Base-by-base conservation (phyloP, 2,888 invertebrate species). In the Drosophila aldrichi region DNA sequence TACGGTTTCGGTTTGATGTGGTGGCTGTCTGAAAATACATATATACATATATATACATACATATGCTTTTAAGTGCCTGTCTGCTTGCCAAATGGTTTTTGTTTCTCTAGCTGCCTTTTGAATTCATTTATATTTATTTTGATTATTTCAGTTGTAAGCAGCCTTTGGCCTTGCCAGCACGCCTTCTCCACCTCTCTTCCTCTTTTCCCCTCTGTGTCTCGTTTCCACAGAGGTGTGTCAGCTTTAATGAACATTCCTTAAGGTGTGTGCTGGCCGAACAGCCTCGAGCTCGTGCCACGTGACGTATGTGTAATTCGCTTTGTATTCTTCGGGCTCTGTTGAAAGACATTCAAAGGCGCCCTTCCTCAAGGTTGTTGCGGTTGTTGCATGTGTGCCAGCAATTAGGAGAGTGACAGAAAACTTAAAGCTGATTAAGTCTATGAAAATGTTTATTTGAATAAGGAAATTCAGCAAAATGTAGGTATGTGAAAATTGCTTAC, bases 1-100 rank as follows among this genome's bases (percentile, higher is more conserved):
- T 44, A 22, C 16, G 68, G 69, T 55, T 52, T 58, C 43, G 40
- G 32, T 66, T 82, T 82, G 84, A 83, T 82, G 81, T 86, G 81
- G 81, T 86, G 78, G 87, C 61, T 69, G 51, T 57, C 74, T 83
- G 63, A 61, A 85, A 70, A 85, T 73, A 69, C 20, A 58, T 20
- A 29, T 8, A 29, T 29, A 29, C 9, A 29, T 8, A 8, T 8
- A 29, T 29, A 8, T 29, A 69, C 18, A 61, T 20, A 65, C 20
- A 63, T n/a, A 61, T 18, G 46, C 34, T 20, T 44, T 52, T 62
- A 75, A 84, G 81, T 22, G 43, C 20, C 41, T 65, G 46, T 20
- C 22, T 29, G 65, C 25, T 36, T 55, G 70, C 56, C 74, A 57
- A 36, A 52, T 22, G 63, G 22, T 29, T 49, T 44, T 32, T 32